Evolutionary conservation across 2,113 vertebrate species (phyloP).

Genomic region (Murina feae): DNA sequence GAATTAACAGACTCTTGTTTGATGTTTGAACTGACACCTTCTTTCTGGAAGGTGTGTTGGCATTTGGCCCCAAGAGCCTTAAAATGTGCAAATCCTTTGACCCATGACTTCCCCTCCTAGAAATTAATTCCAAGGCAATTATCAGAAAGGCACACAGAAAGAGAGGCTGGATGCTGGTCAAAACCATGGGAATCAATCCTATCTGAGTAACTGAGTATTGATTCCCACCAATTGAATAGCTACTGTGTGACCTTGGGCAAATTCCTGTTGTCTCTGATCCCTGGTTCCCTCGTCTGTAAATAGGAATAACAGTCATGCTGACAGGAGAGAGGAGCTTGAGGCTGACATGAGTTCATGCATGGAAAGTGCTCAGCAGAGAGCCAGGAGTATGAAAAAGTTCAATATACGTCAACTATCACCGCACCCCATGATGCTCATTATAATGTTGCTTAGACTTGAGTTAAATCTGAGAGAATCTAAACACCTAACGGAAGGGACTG

Average conservation of each 20-base stretch:
- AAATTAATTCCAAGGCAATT: background rate
- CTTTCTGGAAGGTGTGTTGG: background rate
- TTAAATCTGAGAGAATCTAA: background rate
- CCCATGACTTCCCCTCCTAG: background rate
- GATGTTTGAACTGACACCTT: background rate
- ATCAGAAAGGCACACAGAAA: background rate
- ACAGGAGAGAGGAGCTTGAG: background rate
- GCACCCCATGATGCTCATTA: background rate
- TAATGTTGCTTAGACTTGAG: background rate
- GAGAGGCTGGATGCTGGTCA: background rate
- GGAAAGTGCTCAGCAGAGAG: background rate
- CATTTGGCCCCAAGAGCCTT: background rate
- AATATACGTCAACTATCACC: background rate
- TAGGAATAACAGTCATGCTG: background rate
- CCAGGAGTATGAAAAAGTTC: background rate
- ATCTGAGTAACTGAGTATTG: background rate
- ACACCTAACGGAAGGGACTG: background rate
- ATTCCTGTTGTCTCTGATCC: background rate
- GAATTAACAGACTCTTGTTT: background rate
- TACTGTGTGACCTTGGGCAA: background rate
- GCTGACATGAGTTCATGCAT: rapidly evolving
- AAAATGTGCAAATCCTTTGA: background rate
- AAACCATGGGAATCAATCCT: background rate
- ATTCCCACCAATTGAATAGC: background rate
- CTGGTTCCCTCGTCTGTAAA: background rate